Evolutionary conservation across 1,140 invertebrate genomes (phyloP), one percentile per base, ranked within the genome.

Genomic region (Bactericera cockerelli): DNA sequence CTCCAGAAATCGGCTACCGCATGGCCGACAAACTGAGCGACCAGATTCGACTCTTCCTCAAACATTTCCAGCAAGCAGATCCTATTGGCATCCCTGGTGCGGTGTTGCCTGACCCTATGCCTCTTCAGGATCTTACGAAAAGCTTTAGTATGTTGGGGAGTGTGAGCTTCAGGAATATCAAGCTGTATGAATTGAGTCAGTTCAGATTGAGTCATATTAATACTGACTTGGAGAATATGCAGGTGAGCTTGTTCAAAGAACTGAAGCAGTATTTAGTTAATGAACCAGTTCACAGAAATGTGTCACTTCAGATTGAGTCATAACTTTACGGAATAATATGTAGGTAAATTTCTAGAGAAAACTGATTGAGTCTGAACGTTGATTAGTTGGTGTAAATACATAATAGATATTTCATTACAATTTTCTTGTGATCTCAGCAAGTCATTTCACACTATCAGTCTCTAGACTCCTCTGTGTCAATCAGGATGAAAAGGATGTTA

Each of bases 51-150:
- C 71, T 74, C 25, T 75, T 89, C 10, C 66, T 92, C 19, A 80
- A 84, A 38, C 86, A 90, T 67, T 90, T 84, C 68, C 86, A 89
- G 70, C 79, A 89, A 65, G 74, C 81, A 49, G 83, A 89, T 70
- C 83, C 83, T 0, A 71, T 85, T 1, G 87, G 86, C 0, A 66
- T 91, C 14, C 88, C 87, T 0, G 83, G 82, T 1, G 81, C 77
- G 0, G 78, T 81, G 3, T 78, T 90, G 59, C 83, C 83, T 1
- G 86, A 91, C 69, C 87, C 87, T 0, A 81, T 87, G 74, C 65
- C 74, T 0, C 81, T 89, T n/a, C 86, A 85, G 0, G 79, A 86
- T 62, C 81, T 87, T 72, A 81, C 79, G 56, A 81, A 87, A 58
- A 80, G 79, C 1, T 13, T 31, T 13, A 75, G 88, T 53, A 79